Evolutionary conservation across 2,797 vertebrate species (phyloP), one percentile per base, ranked within the genome.

Genomic region (Stomatorhinus walkeri): DNA sequence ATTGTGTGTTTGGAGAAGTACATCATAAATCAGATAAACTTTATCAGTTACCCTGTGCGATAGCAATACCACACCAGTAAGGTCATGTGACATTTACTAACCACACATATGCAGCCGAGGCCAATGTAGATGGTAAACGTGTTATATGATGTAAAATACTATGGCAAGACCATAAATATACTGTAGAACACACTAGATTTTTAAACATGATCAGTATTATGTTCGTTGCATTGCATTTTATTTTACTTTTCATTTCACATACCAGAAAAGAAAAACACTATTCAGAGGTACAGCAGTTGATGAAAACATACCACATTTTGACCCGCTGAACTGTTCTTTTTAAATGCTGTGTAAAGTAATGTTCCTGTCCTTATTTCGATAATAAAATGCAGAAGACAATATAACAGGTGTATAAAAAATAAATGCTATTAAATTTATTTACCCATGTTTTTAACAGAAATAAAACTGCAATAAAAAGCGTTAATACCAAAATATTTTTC

Each of bases 341-440:
- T 79, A 79, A n/a, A 43, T 43, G 32, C 16, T n/a, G 36, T 79
- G 4, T 68, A 64, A 64, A 64, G 32, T 76, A 76, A 40, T 5
- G 16, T 79, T 79, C 43, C 72, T 43, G 72, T 79, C 72, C 5
- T 43, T 19, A 19, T 43, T 79, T 79, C 36, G 9, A n/a, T 46
- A 79, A 79, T 79, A n/a, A 79, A 79, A n/a, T 79, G 19, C 40
- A n/a, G 16, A 79, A n/a, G 72, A 79, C 36, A 79, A n/a, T 79
- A n/a, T 79, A 43, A 79, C 72, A 79, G 6, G 2, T 79, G 36
- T n/a, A n/a, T 40, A 43, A 79, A 79, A 76, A 19, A 36, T 43
- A 43, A 79, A 79, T 46, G 16, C 40, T n/a, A 32, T 32, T 32
- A 32, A 79, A 79, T 46, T 79, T 43, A 40, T 43, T 43, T 79